These are phyloP conservation scores for Pseudomugil gertrudae DNA, from an alignment of 2,797 vertebrate genomes.

Conservation along the genomic window DNA sequence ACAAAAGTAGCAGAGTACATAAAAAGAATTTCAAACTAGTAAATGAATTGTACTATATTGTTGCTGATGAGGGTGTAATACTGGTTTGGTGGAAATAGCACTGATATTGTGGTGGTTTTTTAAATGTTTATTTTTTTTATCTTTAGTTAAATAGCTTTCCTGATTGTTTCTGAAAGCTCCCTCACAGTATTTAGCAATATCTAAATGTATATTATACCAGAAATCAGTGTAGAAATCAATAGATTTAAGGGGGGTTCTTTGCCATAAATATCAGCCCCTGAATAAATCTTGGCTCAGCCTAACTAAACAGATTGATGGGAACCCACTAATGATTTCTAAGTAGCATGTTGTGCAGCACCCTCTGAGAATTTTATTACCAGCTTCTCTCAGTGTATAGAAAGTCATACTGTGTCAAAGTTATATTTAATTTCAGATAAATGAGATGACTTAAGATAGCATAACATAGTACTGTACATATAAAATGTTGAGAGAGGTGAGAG, in stretches of 20 bases:
- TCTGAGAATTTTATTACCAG: constrained; percentile 23
- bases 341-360: constrained; percentile 34
- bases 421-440: neutral
- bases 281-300: constrained; percentile 30
- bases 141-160: neutral
- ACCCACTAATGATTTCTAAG: constrained; percentile 47
- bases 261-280: constrained; percentile 48
- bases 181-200: constrained; percentile 1
- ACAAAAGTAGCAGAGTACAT: too few species aligned
- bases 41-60: too few species aligned
- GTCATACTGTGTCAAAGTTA: constrained; percentile 5
- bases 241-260: constrained; percentile 38
- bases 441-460: neutral
- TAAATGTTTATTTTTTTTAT: neutral
- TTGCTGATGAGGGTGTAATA: too few species aligned
- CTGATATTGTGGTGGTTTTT: neutral
- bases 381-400: constrained; percentile 3
- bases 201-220: constrained; percentile 20
- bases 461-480: neutral
- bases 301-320: constrained; percentile 45
- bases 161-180: neutral
- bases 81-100: neutral
- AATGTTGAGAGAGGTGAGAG: neutral
- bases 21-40: too few species aligned
- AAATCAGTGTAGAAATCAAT: constrained; percentile 43